Evolutionary conservation across 2,113 vertebrate species (phyloP).

Genomic region (Laticauda laticaudata): DNA sequence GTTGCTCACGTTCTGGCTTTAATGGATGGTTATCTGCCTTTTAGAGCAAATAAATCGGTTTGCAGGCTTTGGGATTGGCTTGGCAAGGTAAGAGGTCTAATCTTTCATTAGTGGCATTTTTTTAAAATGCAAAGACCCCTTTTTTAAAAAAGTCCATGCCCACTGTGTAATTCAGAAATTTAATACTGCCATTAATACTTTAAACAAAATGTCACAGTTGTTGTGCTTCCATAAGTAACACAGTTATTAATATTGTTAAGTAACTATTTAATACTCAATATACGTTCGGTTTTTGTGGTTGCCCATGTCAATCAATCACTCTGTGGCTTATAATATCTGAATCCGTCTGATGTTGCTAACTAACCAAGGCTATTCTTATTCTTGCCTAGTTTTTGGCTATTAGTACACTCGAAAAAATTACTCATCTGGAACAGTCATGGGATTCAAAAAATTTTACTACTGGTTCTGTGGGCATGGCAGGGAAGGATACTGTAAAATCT

Average conservation of each 20-base stretch:
- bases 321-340: background rate
- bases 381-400: background rate
- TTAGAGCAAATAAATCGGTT: slow-evolving; percentile 87
- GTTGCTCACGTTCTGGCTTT: background rate
- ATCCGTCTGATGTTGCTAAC: background rate
- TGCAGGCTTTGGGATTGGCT: slow-evolving; percentile 89
- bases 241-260: background rate
- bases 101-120: background rate
- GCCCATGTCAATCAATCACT: background rate
- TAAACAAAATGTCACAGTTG: background rate
- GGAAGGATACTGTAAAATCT: too few species aligned
- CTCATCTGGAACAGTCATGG: background rate
- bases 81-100: slow-evolving; percentile 83
- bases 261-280: background rate
- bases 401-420: background rate
- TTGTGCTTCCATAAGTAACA: background rate
- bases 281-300: background rate
- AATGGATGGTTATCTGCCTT: slow-evolving; percentile 60
- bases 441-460: too few species aligned
- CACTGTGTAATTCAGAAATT: background rate
- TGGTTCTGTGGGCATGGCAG: too few species aligned
- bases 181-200: background rate
- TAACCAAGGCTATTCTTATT: background rate
- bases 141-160: fast-evolving
- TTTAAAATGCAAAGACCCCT: background rate